Base-by-base conservation (phyloP, 1,140 invertebrate species). In the Drosophila insularis region DNA sequence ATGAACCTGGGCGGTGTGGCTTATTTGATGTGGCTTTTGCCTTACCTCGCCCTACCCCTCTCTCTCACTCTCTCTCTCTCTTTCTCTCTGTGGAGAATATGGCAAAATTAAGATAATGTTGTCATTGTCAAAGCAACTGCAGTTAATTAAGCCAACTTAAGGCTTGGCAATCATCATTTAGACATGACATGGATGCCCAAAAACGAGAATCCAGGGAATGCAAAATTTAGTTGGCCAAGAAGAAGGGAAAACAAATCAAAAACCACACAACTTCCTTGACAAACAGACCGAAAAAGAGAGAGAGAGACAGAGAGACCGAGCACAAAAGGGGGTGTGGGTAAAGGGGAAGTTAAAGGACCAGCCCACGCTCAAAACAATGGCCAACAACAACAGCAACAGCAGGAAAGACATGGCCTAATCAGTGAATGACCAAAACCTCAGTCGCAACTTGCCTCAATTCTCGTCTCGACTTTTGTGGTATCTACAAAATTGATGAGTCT, bases 401-500 rank as follows among this genome's bases (percentile, higher is more conserved):
- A 74, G 32, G 54, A 66, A 70, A 58, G 61, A 77, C 75, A 71
- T 71, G 68, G 68, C 58, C 75, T 78, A 78, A 78, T 78, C 74
- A 78, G 74, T 78, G 74, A 75, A 60, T 61, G 53, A 60, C 43
- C 43, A 46, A 21, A 53, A 64, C 56, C 40, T 14, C 56, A 10
- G 35, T 13, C 40, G 35, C 27, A 27, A 27, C 27, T 27, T 31
- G 7, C 10, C 37, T 2, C 14, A 5, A 17, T 17, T 31, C 56
- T 70, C 60, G 37, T 23, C 46, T 53, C 59, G 19, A 23, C 62
- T 40, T 21, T 32, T 55, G 35, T 64, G 63, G 73, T 90, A 90
- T 90, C 89, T 90, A 90, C 85, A 90, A 90, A 90, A 90, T 90
- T 90, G 89, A 90, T 90, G 89, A 90, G 89, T 87, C 89, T 90